Conservation (phyloP, 2,113 vertebrate genomes). For the Callithrix jacchus region DNA sequence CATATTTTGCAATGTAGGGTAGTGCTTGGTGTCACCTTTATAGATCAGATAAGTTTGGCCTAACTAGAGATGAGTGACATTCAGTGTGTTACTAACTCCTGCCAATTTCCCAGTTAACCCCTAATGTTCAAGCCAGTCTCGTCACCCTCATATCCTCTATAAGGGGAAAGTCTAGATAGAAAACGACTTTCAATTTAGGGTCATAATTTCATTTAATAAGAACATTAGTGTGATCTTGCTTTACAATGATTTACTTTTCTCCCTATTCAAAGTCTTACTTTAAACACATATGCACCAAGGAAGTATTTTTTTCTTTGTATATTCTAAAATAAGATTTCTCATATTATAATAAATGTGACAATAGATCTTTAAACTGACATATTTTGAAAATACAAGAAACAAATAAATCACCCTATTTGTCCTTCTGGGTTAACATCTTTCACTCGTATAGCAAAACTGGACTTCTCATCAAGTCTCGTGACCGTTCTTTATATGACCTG, state of each 20-base stretch:
- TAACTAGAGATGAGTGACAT: neutral
- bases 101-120: neutral
- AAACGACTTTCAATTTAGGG: neutral
- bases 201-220: neutral
- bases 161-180: neutral
- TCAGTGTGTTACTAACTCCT: neutral
- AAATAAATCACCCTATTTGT: neutral
- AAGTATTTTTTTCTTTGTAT: neutral
- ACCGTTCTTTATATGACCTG: neutral
- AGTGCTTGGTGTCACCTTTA: neutral
- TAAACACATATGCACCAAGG: neutral
- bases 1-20: neutral
- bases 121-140: neutral
- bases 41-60: neutral
- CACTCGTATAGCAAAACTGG: neutral
- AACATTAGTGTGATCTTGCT: neutral
- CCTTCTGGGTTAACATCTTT: neutral
- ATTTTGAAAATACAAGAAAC: neutral
- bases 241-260: neutral
- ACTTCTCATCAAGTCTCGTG: neutral
- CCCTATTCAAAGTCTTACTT: neutral
- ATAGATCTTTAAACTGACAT: neutral
- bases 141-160: neutral
- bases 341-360: neutral
- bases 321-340: neutral